Base-by-base conservation (phyloP, 2,797 vertebrate genomes). In the Propithecus deckenii region DNA sequence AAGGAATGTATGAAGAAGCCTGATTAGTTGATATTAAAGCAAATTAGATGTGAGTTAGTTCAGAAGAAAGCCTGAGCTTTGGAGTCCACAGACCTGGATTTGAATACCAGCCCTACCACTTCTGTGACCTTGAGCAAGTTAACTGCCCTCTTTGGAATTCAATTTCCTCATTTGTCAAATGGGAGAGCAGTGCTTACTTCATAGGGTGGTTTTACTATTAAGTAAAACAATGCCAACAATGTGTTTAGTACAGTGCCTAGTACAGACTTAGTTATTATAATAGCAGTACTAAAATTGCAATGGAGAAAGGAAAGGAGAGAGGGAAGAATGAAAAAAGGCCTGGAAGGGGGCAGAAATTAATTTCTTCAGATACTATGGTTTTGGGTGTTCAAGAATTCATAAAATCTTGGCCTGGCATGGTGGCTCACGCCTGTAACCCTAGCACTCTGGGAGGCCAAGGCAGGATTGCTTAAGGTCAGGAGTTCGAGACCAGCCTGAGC, bases 1-100 rank as follows among this genome's bases (percentile, higher is more conserved):
- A 76, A 97, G 86, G 93, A 92, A 88, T 78, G 76, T 74, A 38
- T 69, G 85, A 74, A 81, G 96, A 76, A 94, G 90, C 48, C 87
- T 32, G 83, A 81, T 93, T 52, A 95, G 91, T 71, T 69, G 65
- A 74, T 48, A 91, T 74, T 96, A 89, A 81, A 89, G 55, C 84
- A 96, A 96, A 79, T 95, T 97, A 94, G 78, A 38, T 38, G 6
- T 74, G 48, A 83, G 32, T 63, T 63, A 63, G 25, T 59, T 9
- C 11, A 23, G 61, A 89, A 65, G 61, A 89, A 72, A 72, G 65
- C 79, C 71, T 35, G 2, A n/a, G 20, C 69, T 25, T 25, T 86
- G 55, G 88, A 88, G 32, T 69, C 38, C 48, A 14, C 59, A 20
- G 83, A 61, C 30, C 20, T 28, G 69, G 32, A 78, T 74, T 84